Evolutionary conservation across 1,140 invertebrate genomes (phyloP).

Genomic region (Venustaconcha ellipsiformis): DNA sequence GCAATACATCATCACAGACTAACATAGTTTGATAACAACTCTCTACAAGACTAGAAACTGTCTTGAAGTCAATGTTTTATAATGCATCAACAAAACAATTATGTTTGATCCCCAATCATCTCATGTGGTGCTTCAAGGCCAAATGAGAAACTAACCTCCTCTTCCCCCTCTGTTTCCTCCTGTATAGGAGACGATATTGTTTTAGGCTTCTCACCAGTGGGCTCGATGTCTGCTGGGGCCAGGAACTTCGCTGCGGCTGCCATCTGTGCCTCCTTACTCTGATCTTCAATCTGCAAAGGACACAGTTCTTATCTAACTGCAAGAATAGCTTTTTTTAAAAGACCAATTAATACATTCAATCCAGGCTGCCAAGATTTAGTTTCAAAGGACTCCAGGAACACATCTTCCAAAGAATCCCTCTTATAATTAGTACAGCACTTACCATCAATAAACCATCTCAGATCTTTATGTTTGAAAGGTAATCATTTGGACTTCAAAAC

Average conservation of each 20-base stretch:
- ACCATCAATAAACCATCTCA: slow-evolving; percentile 10
- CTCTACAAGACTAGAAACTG: too few relatives aligned
- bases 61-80: too few relatives aligned
- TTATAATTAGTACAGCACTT: neutral
- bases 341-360: neutral
- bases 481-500: too few relatives aligned
- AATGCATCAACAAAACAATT: too few relatives aligned
- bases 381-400: slow-evolving; percentile 13
- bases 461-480: too few relatives aligned
- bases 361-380: slow-evolving; percentile 23
- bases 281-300: slow-evolving; percentile 89
- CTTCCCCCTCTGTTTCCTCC: slow-evolving; percentile 72
- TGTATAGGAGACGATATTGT: slow-evolving; percentile 66
- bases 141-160: slow-evolving; percentile 71
- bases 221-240: slow-evolving; percentile 51
- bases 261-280: slow-evolving; percentile 98
- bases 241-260: slow-evolving; percentile 97
- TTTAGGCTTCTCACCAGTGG: slow-evolving; percentile 48
- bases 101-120: too few relatives aligned
- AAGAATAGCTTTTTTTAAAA: slow-evolving; percentile 8
- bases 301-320: too few relatives aligned
- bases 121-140: too few relatives aligned
- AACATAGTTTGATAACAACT: too few relatives aligned
- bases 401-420: slow-evolving; percentile 10
- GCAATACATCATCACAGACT: too few relatives aligned